phyloP scores from a whole-genome alignment of 2,797 vertebrate genomes.

The Sarcophilus harrisii region DNA sequence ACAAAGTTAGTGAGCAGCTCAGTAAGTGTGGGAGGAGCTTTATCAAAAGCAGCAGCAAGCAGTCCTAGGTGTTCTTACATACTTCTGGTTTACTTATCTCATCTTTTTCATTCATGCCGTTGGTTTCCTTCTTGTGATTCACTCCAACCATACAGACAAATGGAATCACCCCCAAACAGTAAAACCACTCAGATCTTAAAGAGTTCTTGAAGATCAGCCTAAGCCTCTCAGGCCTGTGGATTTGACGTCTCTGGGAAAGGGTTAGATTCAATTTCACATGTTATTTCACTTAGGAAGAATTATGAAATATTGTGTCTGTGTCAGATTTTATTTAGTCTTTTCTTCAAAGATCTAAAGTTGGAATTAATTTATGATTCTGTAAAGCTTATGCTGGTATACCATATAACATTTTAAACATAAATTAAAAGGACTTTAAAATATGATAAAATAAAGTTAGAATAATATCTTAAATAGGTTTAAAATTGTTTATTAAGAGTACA shows the following conservation, averaged over 20 bases:
- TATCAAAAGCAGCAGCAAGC: background rate
- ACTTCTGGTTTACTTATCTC: background rate
- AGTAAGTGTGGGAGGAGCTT: background rate
- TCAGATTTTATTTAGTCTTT: background rate
- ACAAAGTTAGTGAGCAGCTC: background rate
- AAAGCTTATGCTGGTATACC: background rate
- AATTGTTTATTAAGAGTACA: background rate
- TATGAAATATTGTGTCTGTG: background rate
- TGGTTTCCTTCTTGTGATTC: constrained; percentile 28
- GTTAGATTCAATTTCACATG: background rate
- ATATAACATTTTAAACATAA: background rate
- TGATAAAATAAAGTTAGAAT: background rate
- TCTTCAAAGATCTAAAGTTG: background rate
- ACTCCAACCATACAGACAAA: constrained; percentile 27
- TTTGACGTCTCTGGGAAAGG: background rate
- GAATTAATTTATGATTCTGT: background rate
- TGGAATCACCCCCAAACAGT: background rate
- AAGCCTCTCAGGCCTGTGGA: background rate
- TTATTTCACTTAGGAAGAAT: background rate
- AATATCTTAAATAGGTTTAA: background rate
- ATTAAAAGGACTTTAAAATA: background rate
- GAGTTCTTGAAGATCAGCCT: background rate
- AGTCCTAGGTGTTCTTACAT: background rate
- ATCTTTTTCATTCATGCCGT: constrained; percentile 21
- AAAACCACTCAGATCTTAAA: background rate